Conservation (phyloP, 2,888 invertebrate genomes). For the Eudasyphora cyanicolor region DNA sequence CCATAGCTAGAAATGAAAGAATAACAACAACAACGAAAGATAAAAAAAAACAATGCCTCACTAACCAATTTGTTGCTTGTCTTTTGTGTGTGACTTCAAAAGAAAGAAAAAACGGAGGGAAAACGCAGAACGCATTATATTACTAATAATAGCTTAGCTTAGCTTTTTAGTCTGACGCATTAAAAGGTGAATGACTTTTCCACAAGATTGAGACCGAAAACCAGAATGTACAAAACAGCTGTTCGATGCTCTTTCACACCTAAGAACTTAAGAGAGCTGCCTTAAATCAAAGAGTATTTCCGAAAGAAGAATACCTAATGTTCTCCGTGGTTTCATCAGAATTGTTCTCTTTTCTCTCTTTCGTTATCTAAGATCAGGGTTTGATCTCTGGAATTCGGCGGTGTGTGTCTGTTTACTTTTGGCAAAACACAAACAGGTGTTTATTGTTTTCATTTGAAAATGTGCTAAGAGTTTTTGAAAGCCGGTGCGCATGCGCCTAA, state of each 20-base stretch:
- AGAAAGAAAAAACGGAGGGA: no score
- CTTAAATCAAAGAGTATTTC: not conserved
- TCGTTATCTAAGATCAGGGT: not conserved
- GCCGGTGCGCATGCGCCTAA: constrained; percentile 3
- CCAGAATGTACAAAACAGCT: constrained; percentile 17
- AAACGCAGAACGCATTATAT: constrained; percentile 8
- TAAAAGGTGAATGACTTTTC: constrained; percentile 38
- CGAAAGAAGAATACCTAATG: not conserved
- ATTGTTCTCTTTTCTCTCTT: not conserved
- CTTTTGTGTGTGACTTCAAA: not conserved
- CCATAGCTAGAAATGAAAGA: not conserved
- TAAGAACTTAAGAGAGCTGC: not conserved
- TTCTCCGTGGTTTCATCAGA: no score
- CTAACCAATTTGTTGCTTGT: constrained; percentile 17
- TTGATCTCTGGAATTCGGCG: no score
- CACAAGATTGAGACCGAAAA: not conserved
- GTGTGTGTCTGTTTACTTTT: not conserved
- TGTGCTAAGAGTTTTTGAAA: not conserved
- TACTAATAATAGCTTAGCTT: constrained; percentile 22
- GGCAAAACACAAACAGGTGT: constrained; percentile 20
- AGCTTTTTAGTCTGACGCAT: not conserved
- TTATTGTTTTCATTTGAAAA: constrained; percentile 14
- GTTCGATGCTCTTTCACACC: constrained; percentile 10
- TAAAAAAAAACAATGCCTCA: not conserved
- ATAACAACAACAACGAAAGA: not conserved